Evolutionary conservation across 2,888 invertebrate genomes (phyloP), one percentile per base, ranked within the genome.

Genomic region (Chymomyza procnemis): DNA sequence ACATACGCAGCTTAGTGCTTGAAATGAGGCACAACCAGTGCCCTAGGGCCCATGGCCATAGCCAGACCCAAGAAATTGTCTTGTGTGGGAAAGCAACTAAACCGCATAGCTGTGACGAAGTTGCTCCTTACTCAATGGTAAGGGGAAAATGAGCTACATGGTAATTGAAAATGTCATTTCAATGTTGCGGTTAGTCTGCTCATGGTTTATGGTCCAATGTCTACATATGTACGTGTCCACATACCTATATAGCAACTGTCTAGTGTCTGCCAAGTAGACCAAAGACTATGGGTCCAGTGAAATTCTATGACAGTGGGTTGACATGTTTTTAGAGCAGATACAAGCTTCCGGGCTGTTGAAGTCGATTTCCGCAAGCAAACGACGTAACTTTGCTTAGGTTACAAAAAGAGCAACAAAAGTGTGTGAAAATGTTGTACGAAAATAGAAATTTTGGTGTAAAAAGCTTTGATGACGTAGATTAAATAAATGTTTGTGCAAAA

Each of bases 111-210:
- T 3, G 34, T 41, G 21, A 54, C 54, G 54, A 5, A 54, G 18
- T 22, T 18, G 72, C 56, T 26, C 26, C 22, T 22, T 4, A 22
- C 22, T 22, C 2, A 6, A 4, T 26, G 26, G 26, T 5, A 26
- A 26, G 26, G 57, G 22, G n/a, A 54, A 48, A 41, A n/a, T 19
- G 30, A 22, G 16, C 6, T 48, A 22, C 34, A 62, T 52, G 58
- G 54, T 67, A 71, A 85, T 80, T 85, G 61, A 71, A 73, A 85
- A 76, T 85, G 80, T 75, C 80, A 83, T 76, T 74, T 73, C 74
- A 71, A 69, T 69, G 62, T 67, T 83, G 80, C 64, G 80, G 84
- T 78, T 75, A 66, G 60, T 19, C 54, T 14, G 41, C 52, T 46
- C 54, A 41, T 56, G 50, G 57, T 54, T 21, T 21, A 21, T 12